These are phyloP conservation scores for Eurosta solidaginis DNA, from an alignment of 1,140 invertebrate genomes.

Conservation along the genomic window DNA sequence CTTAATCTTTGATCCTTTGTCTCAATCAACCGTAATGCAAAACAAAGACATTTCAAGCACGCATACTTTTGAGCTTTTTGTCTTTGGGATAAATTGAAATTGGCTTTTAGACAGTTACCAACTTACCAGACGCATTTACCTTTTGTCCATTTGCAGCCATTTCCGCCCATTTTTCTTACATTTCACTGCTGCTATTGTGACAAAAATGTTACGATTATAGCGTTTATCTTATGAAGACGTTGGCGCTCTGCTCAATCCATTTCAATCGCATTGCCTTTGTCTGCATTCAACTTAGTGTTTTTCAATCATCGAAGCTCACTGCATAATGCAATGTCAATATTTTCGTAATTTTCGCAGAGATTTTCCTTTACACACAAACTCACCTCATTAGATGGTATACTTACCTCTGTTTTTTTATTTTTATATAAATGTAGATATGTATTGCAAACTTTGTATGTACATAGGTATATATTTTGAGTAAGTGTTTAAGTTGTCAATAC, in stretches of 20 bases:
- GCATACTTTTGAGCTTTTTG: background rate
- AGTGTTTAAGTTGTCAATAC: background rate
- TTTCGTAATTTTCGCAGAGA: slow-evolving; percentile 27
- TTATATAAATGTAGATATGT: too few relatives aligned
- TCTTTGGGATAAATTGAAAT: background rate
- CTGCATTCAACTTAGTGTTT: background rate
- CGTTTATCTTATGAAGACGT: background rate
- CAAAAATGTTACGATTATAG: slow-evolving; percentile 11
- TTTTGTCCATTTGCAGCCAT: background rate
- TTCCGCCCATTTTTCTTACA: background rate
- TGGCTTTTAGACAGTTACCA: background rate
- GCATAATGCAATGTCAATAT: slow-evolving; percentile 28
- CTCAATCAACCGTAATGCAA: too few relatives aligned
- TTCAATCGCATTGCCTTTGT: slow-evolving; percentile 6
- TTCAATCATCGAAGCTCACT: background rate
- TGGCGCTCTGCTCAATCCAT: background rate
- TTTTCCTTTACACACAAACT: background rate
- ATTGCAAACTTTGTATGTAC: too few relatives aligned
- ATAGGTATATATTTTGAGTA: background rate
- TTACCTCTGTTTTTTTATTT: too few relatives aligned
- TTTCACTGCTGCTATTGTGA: background rate
- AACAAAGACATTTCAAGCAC: too few relatives aligned
- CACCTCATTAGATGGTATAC: background rate
- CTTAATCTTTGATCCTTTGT: too few relatives aligned
- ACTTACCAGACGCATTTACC: background rate